phyloP scores from a whole-genome alignment of 2,888 invertebrate species.

The Psylliodes chrysocephalus region DNA sequence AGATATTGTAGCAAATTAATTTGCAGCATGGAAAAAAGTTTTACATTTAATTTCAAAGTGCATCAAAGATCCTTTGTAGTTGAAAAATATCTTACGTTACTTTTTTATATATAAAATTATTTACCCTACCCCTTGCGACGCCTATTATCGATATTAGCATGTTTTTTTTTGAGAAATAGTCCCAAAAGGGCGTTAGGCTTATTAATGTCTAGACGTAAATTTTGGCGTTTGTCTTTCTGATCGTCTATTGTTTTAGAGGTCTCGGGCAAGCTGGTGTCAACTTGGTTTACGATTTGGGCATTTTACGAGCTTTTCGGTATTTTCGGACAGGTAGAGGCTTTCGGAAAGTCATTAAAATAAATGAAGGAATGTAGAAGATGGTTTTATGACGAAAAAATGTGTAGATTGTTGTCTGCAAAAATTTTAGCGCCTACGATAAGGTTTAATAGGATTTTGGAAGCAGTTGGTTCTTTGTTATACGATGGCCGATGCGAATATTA shows the following conservation, averaged over 20 bases:
- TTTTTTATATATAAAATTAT: no score
- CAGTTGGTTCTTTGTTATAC: no score
- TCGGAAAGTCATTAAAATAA: constrained; percentile 36
- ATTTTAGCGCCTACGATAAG: constrained; percentile 6
- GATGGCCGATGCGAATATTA: no score
- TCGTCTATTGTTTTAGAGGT: constrained; percentile 39
- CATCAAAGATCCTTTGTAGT: no score
- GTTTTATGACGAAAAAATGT: constrained; percentile 31
- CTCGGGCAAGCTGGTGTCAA: constrained; percentile 33
- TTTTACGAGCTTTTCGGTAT: constrained; percentile 37
- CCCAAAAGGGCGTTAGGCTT: constrained; percentile 41
- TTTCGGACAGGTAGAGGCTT: constrained; percentile 39
- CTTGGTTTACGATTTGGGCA: constrained; percentile 33
- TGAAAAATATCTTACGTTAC: no score
- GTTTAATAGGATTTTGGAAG: no score
- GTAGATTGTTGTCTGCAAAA: constrained; percentile 15
- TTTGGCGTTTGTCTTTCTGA: constrained; percentile 41
- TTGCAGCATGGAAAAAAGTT: no score
- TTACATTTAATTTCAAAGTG: no score
- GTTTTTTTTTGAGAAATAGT: constrained; percentile 18
- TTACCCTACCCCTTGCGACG: neutral
- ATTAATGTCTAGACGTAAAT: constrained; percentile 44
- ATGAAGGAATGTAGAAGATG: constrained; percentile 18
- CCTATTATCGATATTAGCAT: neutral
- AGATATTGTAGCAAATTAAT: no score